phyloP scores from a whole-genome alignment of 2,113 vertebrate species.

The Dasyornis broadbenti region DNA sequence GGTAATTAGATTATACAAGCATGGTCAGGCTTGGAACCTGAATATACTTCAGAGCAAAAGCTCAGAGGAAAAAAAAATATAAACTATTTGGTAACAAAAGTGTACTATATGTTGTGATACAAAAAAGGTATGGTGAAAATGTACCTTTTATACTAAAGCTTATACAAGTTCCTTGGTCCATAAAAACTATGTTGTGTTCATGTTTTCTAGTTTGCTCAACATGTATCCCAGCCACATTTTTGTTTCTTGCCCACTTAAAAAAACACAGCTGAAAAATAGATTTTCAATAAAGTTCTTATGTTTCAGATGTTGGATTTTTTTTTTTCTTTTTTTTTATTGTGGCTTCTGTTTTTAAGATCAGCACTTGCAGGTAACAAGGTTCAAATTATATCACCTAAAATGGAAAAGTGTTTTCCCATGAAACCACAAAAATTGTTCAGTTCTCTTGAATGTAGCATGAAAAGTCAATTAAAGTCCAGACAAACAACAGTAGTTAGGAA shows the following conservation, averaged over 20 bases:
- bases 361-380: slow-evolving; percentile 73
- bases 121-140: slow-evolving; percentile 99
- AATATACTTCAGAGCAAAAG: slow-evolving; percentile 81
- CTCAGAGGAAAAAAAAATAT: slow-evolving; percentile 85
- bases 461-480: slow-evolving; percentile 73
- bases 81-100: slow-evolving; percentile 99
- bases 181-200: slow-evolving; percentile 93
- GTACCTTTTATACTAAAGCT: slow-evolving; percentile 99
- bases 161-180: slow-evolving; percentile 99
- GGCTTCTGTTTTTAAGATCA: slow-evolving; percentile 75
- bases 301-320: slow-evolving; percentile 39
- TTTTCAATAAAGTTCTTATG: slow-evolving; percentile 72
- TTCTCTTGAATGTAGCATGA: slow-evolving; percentile 78
- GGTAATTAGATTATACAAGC: slow-evolving; percentile 81
- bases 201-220: slow-evolving; percentile 79
- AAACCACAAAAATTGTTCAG: slow-evolving; percentile 82
- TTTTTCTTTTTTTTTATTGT: slow-evolving; percentile 63
- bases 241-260: slow-evolving; percentile 81
- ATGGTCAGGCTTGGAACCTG: slow-evolving; percentile 81
- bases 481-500: slow-evolving; percentile 86
- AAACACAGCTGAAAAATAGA: slow-evolving; percentile 75
- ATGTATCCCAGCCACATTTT: slow-evolving; percentile 79
- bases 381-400: slow-evolving; percentile 69
- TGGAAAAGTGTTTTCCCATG: slow-evolving; percentile 74
- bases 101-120: slow-evolving; percentile 94